A percentile compares a stretch with the other conserved stretches of the same genome.
These are phyloP conservation scores for Dysdera silvatica DNA, from an alignment of 1,140 invertebrate genomes.

Conservation along the genomic window DNA sequence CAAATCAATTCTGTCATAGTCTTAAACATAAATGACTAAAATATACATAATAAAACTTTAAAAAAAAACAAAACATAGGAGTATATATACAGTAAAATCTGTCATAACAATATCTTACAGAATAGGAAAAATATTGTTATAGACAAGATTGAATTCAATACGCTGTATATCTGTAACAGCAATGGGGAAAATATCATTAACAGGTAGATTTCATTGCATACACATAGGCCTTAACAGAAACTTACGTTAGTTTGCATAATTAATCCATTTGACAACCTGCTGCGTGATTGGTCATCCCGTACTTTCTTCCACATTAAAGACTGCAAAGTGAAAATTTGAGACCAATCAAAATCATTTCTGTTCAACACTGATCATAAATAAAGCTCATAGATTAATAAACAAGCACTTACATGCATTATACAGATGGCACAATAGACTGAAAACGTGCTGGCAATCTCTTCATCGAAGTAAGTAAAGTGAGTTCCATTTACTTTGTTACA, in stretches of 20 bases:
- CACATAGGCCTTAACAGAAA: too few relatives aligned
- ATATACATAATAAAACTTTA: background rate
- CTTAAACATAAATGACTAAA: background rate
- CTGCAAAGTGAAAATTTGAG: conserved; percentile 44
- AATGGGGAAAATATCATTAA: too few relatives aligned
- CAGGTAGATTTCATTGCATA: too few relatives aligned
- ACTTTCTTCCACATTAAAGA: conserved; percentile 43
- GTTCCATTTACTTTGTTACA: conserved; percentile 66
- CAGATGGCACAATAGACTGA: conserved; percentile 77
- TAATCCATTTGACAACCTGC: conserved; percentile 64
- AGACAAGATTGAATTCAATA: too few relatives aligned
- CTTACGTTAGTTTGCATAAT: conserved; percentile 51
- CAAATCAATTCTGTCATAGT: background rate
- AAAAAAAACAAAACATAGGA: background rate
- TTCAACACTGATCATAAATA: too few relatives aligned
- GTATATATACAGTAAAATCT: background rate
- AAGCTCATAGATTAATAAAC: too few relatives aligned
- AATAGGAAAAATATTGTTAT: background rate
- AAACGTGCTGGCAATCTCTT: conserved; percentile 72
- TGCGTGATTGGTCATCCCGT: conserved; percentile 62
- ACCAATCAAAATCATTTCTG: background rate
- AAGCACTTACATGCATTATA: conserved; percentile 57
- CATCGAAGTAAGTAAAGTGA: conserved; percentile 70
- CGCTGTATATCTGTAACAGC: too few relatives aligned
- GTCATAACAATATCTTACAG: background rate